Evolutionary conservation across 2,888 invertebrate genomes (phyloP).

Genomic region (Apamea epomidion): DNA sequence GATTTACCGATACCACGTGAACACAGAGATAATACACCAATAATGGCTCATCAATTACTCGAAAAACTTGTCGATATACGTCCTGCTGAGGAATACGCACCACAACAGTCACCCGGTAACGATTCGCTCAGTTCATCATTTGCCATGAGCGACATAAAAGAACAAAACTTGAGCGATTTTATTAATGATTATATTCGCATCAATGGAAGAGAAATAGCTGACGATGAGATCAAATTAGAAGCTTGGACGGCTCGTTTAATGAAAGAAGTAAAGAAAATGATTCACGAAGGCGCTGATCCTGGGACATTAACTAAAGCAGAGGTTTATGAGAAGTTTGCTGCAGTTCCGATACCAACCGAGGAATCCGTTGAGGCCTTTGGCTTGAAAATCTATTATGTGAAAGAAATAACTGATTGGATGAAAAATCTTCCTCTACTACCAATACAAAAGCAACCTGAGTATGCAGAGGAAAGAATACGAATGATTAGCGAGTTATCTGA

Average conservation of each 20-base stretch:
- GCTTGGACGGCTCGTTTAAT: slow-evolving; percentile 75
- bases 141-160: slow-evolving; percentile 50
- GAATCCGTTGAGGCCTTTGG: slow-evolving; percentile 71
- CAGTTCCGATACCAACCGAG: slow-evolving; percentile 68
- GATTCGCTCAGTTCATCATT: slow-evolving; percentile 42
- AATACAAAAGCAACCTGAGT: slow-evolving; percentile 57
- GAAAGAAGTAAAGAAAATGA: slow-evolving; percentile 75
- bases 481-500: slow-evolving; percentile 77
- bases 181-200: slow-evolving; percentile 75
- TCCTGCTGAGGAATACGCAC: background rate
- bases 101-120: slow-evolving; percentile 1
- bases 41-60: slow-evolving; percentile 70
- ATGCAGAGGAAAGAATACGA: slow-evolving; percentile 64
- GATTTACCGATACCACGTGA: slow-evolving; percentile 69
- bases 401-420: slow-evolving; percentile 81
- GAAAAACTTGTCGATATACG: slow-evolving; percentile 63
- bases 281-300: slow-evolving; percentile 65
- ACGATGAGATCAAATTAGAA: slow-evolving; percentile 77
- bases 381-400: slow-evolving; percentile 74
- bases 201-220: slow-evolving; percentile 73
- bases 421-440: slow-evolving; percentile 77
- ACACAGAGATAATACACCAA: slow-evolving; percentile 56
- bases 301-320: slow-evolving; percentile 65
- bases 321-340: slow-evolving; percentile 69
- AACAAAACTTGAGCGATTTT: slow-evolving; percentile 74